Conservation (phyloP, 2,113 vertebrate species). For the Hyla sarda region DNA sequence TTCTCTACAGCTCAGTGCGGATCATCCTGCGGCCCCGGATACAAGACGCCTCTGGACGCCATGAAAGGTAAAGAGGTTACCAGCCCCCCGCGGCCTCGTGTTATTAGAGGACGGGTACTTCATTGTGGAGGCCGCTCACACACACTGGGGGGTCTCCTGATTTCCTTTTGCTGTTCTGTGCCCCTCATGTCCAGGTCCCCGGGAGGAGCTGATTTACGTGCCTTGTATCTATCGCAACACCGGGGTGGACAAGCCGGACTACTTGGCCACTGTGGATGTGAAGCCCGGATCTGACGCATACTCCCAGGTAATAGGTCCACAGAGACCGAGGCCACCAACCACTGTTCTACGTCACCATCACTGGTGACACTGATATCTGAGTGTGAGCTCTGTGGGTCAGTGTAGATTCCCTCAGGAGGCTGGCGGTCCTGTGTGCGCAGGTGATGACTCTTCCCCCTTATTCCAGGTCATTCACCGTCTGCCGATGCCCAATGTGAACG, state of each 20-base stretch:
- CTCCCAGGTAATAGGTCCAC: conserved; percentile 79
- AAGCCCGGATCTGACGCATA: conserved; percentile 81
- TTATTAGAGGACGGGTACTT: background rate
- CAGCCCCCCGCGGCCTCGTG: background rate
- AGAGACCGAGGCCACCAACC: no score
- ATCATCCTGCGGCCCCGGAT: conserved; percentile 84
- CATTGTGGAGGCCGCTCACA: background rate
- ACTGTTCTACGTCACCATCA: no score
- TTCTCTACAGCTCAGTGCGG: conserved; percentile 75
- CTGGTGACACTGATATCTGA: no score
- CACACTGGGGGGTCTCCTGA: background rate
- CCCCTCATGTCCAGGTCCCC: conserved; percentile 73
- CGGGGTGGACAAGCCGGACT: conserved; percentile 78
- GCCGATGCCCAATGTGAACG: conserved; percentile 85
- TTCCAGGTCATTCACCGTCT: conserved; percentile 90
- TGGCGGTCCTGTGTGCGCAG: no score
- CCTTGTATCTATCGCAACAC: conserved; percentile 93
- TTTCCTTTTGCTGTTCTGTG: no score
- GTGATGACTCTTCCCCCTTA: no score
- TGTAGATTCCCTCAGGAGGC: no score
- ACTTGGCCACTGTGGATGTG: conserved; percentile 90
- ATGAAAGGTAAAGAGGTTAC: conserved; percentile 83
- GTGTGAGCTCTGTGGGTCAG: no score
- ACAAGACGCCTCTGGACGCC: conserved; percentile 83
- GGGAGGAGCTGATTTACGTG: conserved; percentile 88